Conservation (phyloP, 2,888 invertebrate genomes). For the Epinotia demarniana region DNA sequence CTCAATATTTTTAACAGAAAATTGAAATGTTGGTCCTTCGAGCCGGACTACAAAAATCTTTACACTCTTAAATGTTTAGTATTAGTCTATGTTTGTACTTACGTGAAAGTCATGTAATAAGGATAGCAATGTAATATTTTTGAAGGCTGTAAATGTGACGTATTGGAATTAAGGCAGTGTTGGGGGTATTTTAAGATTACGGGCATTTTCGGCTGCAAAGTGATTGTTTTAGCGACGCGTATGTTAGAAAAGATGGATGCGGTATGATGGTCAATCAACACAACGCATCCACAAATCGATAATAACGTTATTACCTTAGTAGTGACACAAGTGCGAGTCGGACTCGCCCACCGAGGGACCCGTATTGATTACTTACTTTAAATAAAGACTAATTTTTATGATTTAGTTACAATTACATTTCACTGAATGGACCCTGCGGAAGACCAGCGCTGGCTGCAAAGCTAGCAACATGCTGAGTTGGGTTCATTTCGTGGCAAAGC, state of each 20-base stretch:
- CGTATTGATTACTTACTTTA: no score
- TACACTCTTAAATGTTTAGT: neutral
- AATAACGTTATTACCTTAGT: no score
- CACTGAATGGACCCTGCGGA: no score
- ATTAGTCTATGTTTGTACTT: neutral
- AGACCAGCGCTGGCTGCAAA: no score
- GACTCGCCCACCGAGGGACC: no score
- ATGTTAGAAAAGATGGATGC: constrained; percentile 7
- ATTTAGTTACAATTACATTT: no score
- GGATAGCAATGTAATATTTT: neutral
- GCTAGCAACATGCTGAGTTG: no score
- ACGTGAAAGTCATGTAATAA: neutral
- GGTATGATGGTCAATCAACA: neutral
- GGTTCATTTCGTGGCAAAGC: no score
- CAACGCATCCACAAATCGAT: no score
- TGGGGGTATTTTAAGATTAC: constrained; percentile 35
- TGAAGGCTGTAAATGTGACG: neutral
- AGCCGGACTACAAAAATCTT: neutral
- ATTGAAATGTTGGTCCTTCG: neutral
- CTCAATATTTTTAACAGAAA: no score
- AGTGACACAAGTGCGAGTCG: no score
- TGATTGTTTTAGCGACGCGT: constrained; percentile 29
- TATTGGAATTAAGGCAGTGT: neutral
- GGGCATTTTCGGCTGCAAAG: constrained; percentile 40
- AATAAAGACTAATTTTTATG: no score